A percentile compares a stretch with the other conserved stretches of the same genome.
Conservation (phyloP, 2,113 vertebrate species). For the Antigone vipio region DNA sequence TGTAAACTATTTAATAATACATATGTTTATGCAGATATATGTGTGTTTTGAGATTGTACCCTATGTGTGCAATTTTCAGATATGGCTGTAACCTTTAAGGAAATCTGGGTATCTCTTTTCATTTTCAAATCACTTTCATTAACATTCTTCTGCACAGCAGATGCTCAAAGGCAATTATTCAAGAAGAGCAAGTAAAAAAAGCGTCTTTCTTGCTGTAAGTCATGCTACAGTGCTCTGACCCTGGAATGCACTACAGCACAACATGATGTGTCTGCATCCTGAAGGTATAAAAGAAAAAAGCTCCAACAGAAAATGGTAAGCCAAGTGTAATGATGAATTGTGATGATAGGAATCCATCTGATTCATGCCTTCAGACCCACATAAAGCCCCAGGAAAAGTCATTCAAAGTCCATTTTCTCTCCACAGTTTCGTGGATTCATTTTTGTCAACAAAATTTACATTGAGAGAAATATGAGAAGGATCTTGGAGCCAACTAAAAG, state of each 20-base stretch:
- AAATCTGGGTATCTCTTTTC: background rate
- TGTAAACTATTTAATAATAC: background rate
- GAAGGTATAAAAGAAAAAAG: background rate
- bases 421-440: background rate
- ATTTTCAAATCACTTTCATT: background rate
- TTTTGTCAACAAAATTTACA: constrained; percentile 1
- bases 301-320: background rate
- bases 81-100: background rate
- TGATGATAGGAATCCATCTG: background rate
- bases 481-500: background rate
- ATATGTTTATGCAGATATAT: background rate
- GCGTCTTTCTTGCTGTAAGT: background rate
- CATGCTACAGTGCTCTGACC: background rate
- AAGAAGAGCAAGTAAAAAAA: background rate
- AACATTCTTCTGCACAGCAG: background rate
- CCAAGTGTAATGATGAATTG: background rate
- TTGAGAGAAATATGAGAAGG: background rate
- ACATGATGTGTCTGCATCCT: background rate
- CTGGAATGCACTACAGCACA: background rate
- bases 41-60: background rate
- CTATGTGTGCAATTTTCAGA: background rate
- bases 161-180: background rate
- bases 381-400: background rate
- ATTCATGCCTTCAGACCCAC: background rate
- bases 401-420: background rate